Conservation (phyloP, 2,113 vertebrate species). For the Mesembrinibis cayennensis region DNA sequence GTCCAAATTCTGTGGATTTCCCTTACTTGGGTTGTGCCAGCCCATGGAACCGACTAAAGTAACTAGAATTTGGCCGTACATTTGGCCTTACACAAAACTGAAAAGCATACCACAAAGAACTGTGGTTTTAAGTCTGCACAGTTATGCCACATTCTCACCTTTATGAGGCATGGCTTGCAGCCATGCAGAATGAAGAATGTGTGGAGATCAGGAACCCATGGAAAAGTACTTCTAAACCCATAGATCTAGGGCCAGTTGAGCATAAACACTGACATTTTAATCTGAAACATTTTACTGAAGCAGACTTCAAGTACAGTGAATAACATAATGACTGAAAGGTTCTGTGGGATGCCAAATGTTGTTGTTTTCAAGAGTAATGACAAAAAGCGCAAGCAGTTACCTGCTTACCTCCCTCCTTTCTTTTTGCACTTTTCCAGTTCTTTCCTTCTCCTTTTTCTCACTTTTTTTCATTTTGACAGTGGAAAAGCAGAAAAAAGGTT, state of each 20-base stretch:
- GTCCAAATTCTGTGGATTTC: neutral
- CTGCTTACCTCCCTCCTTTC: neutral
- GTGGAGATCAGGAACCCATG: neutral
- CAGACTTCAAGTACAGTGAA: neutral
- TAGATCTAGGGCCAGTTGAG: neutral
- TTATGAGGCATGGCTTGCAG: conserved; percentile 42
- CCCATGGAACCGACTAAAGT: neutral
- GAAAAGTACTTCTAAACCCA: conserved; percentile 26
- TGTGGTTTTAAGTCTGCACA: neutral
- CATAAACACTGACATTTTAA: conserved; percentile 32
- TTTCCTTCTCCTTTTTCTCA: neutral
- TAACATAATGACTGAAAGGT: neutral
- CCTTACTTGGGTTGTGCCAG: neutral
- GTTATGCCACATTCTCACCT: conserved; percentile 37
- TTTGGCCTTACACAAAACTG: neutral
- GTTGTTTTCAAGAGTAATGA: neutral
- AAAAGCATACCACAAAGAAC: neutral
- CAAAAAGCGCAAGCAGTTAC: neutral
- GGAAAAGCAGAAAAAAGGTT: neutral
- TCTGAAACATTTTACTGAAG: conserved; percentile 18
- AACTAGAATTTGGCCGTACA: neutral
- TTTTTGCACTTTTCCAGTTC: neutral
- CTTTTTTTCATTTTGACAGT: neutral
- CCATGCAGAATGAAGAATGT: conserved; percentile 10
- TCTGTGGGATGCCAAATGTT: neutral